Conservation (phyloP, 2,888 invertebrate species). For the Ornithoptera priamus region DNA sequence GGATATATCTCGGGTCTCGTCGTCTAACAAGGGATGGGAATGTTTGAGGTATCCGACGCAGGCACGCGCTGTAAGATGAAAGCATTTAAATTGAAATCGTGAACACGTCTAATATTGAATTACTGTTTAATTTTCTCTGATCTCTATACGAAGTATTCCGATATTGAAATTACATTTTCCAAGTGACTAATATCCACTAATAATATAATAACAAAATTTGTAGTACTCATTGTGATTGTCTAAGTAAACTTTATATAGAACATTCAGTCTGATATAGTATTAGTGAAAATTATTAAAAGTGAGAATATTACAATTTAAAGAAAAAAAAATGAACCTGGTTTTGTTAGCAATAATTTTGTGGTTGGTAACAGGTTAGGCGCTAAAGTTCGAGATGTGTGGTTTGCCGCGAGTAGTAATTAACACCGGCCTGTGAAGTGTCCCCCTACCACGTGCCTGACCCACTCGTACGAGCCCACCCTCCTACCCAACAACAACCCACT, state of each 20-base stretch:
- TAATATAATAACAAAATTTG: too few relatives aligned
- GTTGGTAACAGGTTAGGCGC: constrained; percentile 61
- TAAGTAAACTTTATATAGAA: too few relatives aligned
- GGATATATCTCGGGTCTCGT: constrained; percentile 48
- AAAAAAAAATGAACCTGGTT: too few relatives aligned
- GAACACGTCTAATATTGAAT: constrained; percentile 58
- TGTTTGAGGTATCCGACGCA: constrained; percentile 63
- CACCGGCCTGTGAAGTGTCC: constrained; percentile 58
- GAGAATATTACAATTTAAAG: too few relatives aligned
- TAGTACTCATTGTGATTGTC: too few relatives aligned
- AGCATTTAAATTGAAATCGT: constrained; percentile 69
- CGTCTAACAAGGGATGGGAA: constrained; percentile 67
- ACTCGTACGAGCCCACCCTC: constrained; percentile 22
- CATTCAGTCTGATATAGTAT: too few relatives aligned
- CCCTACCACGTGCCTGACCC: constrained; percentile 29
- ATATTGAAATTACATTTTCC: constrained; percentile 23
- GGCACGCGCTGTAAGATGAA: constrained; percentile 58
- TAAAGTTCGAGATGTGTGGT: constrained; percentile 77
- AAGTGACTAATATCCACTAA: too few relatives aligned
- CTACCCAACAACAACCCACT: constrained; percentile 32
- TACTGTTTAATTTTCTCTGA: constrained; percentile 42
- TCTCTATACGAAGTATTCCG: constrained; percentile 21
- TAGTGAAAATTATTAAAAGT: too few relatives aligned
- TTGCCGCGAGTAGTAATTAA: constrained; percentile 77
- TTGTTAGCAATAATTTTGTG: constrained; percentile 54